phyloP scores from a whole-genome alignment of 2,113 vertebrate genomes.

The Phaethon lepturus region DNA sequence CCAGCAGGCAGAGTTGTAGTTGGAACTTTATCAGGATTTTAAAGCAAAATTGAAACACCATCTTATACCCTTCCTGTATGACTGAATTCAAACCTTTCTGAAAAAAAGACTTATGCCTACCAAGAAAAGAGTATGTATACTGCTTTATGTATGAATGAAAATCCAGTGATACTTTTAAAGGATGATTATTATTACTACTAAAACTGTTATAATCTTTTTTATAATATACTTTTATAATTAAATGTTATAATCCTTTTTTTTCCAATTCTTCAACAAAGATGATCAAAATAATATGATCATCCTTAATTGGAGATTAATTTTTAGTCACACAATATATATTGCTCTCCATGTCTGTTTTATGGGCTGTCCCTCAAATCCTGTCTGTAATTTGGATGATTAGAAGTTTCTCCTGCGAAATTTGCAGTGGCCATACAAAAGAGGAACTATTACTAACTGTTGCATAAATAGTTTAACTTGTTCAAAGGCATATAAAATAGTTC shows the following conservation, averaged over 20 bases:
- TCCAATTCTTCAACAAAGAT: background rate
- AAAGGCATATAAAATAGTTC: background rate
- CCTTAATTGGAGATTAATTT: background rate
- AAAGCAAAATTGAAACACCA: background rate
- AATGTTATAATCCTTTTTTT: background rate
- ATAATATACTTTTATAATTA: no score
- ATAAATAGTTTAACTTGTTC: background rate
- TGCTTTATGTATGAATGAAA: background rate
- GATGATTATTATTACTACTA: background rate
- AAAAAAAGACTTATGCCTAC: background rate
- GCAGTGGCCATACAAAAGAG: background rate
- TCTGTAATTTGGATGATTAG: background rate
- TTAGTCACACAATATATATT: background rate
- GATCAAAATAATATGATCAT: background rate
- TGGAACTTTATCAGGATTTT: background rate
- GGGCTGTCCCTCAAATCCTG: background rate
- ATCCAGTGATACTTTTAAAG: background rate
- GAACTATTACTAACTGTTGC: background rate
- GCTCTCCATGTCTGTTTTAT: background rate
- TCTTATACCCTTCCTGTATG: background rate
- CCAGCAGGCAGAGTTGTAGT: background rate
- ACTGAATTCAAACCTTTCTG: background rate
- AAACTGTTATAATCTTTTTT: background rate
- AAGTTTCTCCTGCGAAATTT: background rate
- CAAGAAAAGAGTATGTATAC: background rate